These are phyloP conservation scores for Muricea muricata DNA, from an alignment of 92 coral and sea anemone species.

Conservation along the genomic window DNA sequence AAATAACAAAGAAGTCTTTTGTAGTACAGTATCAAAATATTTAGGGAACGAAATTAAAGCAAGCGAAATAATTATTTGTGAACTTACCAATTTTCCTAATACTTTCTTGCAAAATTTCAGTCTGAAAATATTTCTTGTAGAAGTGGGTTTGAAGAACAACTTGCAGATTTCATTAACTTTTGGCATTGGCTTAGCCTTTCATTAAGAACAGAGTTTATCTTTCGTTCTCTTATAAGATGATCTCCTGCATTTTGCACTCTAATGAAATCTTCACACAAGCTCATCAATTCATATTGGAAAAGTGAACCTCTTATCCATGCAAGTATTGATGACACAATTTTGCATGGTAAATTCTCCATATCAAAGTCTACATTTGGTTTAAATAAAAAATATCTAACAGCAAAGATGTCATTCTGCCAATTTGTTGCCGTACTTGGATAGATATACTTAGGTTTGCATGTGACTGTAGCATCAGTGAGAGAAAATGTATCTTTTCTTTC, in stretches of 20 bases:
- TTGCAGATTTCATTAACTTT: neutral
- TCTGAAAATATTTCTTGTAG: neutral
- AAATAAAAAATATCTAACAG: constrained; percentile 51
- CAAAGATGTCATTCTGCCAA: constrained; percentile 66
- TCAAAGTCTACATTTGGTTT: constrained; percentile 6
- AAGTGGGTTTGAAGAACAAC: constrained; percentile 2
- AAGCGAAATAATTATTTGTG: too few species aligned
- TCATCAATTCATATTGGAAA: constrained; percentile 50
- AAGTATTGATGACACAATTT: constrained; percentile 22
- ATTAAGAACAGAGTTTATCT: neutral
- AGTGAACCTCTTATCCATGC: constrained; percentile 42
- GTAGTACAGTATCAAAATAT: too few species aligned
- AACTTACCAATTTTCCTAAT: constrained; percentile 1
- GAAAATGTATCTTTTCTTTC: constrained; percentile 40
- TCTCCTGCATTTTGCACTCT: constrained; percentile 27
- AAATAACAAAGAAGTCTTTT: neutral
- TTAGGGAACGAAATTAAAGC: too few species aligned
- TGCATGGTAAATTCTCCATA: neutral
- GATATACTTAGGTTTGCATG: constrained; percentile 57
- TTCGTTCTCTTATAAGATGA: neutral
- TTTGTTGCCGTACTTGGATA: constrained; percentile 64
- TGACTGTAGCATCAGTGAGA: constrained; percentile 48
- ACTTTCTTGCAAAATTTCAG: neutral
- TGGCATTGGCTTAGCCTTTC: neutral
- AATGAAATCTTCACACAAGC: constrained; percentile 30